A percentile compares a stretch with the other conserved stretches of the same genome.
phyloP scores from a whole-genome alignment of 2,888 invertebrate species.

The Heliconius aoede region DNA sequence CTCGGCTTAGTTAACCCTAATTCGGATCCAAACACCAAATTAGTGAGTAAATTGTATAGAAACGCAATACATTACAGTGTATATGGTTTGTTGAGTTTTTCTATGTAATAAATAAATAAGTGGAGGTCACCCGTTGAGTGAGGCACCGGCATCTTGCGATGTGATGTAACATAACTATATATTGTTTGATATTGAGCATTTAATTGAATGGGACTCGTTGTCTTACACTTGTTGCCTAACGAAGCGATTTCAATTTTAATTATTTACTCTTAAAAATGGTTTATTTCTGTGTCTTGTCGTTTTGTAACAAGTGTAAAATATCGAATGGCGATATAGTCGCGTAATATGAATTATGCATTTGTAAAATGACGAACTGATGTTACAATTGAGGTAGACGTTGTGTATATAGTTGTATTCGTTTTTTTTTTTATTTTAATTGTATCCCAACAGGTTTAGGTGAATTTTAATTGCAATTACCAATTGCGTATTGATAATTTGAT shows the following conservation, averaged over 20 bases:
- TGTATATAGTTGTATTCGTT: conserved; percentile 47
- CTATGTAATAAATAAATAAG: conserved; percentile 53
- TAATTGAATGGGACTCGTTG: conserved; percentile 54
- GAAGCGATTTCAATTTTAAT: not conserved
- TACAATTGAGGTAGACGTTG: conserved; percentile 51
- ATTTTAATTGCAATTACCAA: not conserved
- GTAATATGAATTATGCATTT: conserved; percentile 50
- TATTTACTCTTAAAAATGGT: too few species aligned
- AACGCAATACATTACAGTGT: conserved; percentile 74
- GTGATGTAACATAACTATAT: conserved; percentile 57
- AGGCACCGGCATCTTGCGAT: conserved; percentile 62
- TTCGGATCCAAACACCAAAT: conserved; percentile 78
- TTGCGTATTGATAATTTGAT: not conserved
- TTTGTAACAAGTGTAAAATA: conserved; percentile 41
- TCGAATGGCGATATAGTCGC: conserved; percentile 39
- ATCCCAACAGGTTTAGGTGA: not conserved
- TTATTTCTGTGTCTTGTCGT: too few species aligned
- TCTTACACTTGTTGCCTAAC: conserved; percentile 36
- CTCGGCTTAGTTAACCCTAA: conserved; percentile 62
- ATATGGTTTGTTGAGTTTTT: conserved; percentile 73
- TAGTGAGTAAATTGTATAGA: conserved; percentile 77
- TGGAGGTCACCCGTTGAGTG: conserved; percentile 77
- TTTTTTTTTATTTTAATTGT: conserved; percentile 36
- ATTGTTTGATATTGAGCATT: conserved; percentile 65
- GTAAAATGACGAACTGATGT: conserved; percentile 51